Evolutionary conservation across 2,113 vertebrate species (phyloP), one percentile per base, ranked within the genome.

Genomic region (Sturnus vulgaris): DNA sequence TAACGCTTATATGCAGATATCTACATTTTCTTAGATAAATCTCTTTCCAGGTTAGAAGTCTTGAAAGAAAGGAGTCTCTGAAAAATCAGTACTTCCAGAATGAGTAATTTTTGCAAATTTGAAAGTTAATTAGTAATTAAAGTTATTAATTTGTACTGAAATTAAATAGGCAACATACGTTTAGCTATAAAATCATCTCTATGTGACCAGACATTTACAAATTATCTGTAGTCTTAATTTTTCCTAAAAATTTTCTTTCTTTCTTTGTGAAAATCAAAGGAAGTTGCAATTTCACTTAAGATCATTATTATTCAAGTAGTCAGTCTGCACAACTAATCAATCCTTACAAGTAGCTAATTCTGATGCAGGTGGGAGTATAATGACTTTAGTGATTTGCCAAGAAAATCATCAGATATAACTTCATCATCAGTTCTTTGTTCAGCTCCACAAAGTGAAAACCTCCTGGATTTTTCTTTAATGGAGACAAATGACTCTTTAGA

Each of bases 341-440:
- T 91, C 68, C 42, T 77, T 69, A 12, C 12, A 92, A 69, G 53
- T 0, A 65, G 55, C 31, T 86, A 60, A 81, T 83, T 65, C 37
- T 89, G 68, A 69, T 39, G 27, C 81, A 89, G 46, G 87, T 94
- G 85, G 72, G 50, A 92, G 40, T 50, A 70, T 91, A 93, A 91
- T 73, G 31, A 69, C 40, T 94, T 77, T 5, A 91, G 40, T 61
- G 50, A 52, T 21, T 83, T 91, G 55, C 68, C 81, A 91, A 73
- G 64, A 69, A 76, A 77, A 44, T 73, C 27, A 56, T 82, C 64
- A 53, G 37, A 77, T 71, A 52, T 14, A 35, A 65, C 81, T 86
- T 89, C 53, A 94, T 59, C 59, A 44, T 12, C 10, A 69, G 55
- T 89, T 83, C 59, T 37, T 81, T 93, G n/a, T 87, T 91, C 68